A percentile compares a stretch with the other conserved stretches of the same genome.
phyloP scores from a whole-genome alignment of 1,140 invertebrate genomes.

The Drosophila mojavensis region DNA sequence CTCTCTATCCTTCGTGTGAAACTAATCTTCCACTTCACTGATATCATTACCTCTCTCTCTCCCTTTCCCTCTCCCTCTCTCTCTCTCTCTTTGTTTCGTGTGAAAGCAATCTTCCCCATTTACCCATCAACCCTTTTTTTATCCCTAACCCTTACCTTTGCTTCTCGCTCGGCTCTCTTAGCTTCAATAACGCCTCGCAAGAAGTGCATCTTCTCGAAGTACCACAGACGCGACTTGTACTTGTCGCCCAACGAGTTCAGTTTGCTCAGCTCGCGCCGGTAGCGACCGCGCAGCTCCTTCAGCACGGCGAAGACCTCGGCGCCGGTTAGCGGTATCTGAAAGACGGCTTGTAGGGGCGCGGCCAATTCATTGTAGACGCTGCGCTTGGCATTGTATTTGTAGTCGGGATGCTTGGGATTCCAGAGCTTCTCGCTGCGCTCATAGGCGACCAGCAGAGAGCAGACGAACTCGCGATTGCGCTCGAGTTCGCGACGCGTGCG shows the following conservation, averaged over 20 bases:
- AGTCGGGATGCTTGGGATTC: conserved; percentile 75
- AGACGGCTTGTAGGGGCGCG: conserved; percentile 54
- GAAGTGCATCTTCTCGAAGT: conserved; percentile 72
- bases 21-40: too few relatives aligned
- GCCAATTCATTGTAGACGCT: conserved; percentile 68
- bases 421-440: conserved; percentile 74
- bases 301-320: conserved; percentile 69
- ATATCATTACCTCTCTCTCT: too few relatives aligned
- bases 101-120: too few relatives aligned
- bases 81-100: too few relatives aligned
- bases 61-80: too few relatives aligned
- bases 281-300: conserved; percentile 66
- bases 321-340: conserved; percentile 58
- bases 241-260: conserved; percentile 54
- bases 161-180: conserved; percentile 64
- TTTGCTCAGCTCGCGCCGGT: conserved; percentile 67
- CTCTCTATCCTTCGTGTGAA: too few relatives aligned
- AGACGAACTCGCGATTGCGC: conserved; percentile 68
- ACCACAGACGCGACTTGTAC: conserved; percentile 70
- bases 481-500: conserved; percentile 67
- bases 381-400: conserved; percentile 77
- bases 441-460: conserved; percentile 62
- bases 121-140: too few relatives aligned
- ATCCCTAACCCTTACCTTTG: conserved; percentile 53
- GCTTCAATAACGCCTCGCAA: conserved; percentile 68